phyloP scores from a whole-genome alignment of 2,888 invertebrate species.

The Drosophila imparisetae region DNA sequence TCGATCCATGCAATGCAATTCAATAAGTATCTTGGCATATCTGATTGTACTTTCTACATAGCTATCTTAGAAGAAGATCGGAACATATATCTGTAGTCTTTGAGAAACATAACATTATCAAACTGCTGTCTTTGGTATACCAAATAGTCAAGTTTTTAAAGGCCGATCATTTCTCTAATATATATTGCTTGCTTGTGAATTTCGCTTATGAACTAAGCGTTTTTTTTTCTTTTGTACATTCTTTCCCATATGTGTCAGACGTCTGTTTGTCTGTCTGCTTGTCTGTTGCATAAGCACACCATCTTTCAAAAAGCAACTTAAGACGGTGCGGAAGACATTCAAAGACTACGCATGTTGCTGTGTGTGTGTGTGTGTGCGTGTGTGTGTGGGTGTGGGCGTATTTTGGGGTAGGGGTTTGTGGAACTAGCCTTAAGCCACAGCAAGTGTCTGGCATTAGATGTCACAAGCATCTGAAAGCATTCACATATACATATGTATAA shows the following conservation, averaged over 20 bases:
- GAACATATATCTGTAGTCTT: not conserved
- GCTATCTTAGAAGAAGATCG: not conserved
- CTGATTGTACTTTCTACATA: not conserved
- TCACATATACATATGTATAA: conserved; percentile 3
- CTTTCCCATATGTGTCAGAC: conserved; percentile 18
- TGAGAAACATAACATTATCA: not conserved
- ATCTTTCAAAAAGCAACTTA: conserved; percentile 21
- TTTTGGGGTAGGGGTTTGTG: not conserved
- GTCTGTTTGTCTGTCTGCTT: not conserved
- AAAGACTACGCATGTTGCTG: conserved; percentile 3
- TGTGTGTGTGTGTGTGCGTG: not conserved
- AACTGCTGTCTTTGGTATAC: not conserved
- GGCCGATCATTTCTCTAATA: not conserved
- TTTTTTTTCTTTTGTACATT: conserved; percentile 22
- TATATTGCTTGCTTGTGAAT: not conserved
- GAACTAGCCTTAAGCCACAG: not conserved
- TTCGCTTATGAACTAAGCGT: conserved; percentile 16
- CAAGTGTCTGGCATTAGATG: conserved; percentile 10
- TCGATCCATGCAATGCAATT: not conserved
- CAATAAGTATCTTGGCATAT: not conserved
- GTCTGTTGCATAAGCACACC: conserved; percentile 7
- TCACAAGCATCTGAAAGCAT: conserved; percentile 11
- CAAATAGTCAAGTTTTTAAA: not conserved
- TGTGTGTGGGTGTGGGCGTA: not conserved
- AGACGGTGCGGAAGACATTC: conserved; percentile 50